phyloP scores from a whole-genome alignment of 2,113 vertebrate species.

The Eudyptes chrysolophus region DNA sequence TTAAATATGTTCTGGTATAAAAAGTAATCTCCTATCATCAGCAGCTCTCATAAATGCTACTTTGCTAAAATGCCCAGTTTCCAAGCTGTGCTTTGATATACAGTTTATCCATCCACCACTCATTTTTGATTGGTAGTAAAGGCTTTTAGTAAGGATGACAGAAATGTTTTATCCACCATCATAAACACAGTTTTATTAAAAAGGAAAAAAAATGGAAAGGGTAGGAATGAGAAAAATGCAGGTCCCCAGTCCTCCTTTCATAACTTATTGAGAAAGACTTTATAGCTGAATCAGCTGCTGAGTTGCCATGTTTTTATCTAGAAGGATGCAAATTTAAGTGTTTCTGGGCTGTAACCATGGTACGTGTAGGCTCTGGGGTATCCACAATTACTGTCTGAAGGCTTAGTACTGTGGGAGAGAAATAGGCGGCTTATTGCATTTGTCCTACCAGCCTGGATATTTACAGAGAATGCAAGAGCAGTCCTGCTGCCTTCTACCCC shows the following conservation, averaged over 20 bases:
- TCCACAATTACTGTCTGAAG: not conserved
- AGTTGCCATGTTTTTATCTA: not conserved
- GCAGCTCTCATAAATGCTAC: constrained; percentile 37
- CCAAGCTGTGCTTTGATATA: constrained; percentile 50
- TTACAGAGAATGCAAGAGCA: not conserved
- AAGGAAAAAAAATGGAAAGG: not conserved
- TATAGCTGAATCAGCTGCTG: constrained; percentile 67
- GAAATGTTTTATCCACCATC: constrained; percentile 54
- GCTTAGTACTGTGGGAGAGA: not conserved
- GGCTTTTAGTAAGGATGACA: constrained; percentile 54
- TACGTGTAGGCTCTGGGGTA: not conserved
- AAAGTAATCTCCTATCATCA: constrained; percentile 56
- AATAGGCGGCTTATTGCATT: not conserved
- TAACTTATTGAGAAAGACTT: constrained; percentile 51
- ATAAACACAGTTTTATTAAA: constrained; percentile 59
- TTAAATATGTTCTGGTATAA: constrained; percentile 47
- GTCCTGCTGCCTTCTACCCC: not conserved
- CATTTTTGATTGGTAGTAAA: constrained; percentile 49
- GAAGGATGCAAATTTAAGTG: constrained; percentile 33
- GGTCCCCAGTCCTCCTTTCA: constrained; percentile 8
- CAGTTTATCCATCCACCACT: constrained; percentile 19
- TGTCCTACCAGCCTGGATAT: not conserved
- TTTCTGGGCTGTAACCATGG: not conserved
- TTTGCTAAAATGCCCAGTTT: constrained; percentile 39
- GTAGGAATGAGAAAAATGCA: constrained; percentile 23